Evolutionary conservation across 2,113 vertebrate genomes (phyloP), one percentile per base, ranked within the genome.

Genomic region (Uria aalge): DNA sequence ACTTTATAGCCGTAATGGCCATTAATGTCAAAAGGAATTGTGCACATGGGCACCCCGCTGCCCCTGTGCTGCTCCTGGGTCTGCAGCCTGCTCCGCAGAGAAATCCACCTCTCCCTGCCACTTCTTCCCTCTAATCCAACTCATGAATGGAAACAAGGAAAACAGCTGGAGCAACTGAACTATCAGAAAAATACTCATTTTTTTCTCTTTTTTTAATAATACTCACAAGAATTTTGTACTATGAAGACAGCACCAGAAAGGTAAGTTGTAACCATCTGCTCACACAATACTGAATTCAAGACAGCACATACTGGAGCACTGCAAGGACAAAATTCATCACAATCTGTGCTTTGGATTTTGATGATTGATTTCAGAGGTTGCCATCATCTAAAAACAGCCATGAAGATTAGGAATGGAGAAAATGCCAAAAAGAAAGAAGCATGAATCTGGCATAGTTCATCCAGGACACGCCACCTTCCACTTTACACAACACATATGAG

Each of bases 1-100:
- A 64, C 76, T 87, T 94, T 84, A 53, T 83, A 88, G 90, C 86
- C 24, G 3, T 93, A 92, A 96, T 3, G 13, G 72, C 72, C 88
- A 92, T 93, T 93, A 94, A 78, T 0, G 23, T 88, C 94, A 96
- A 45, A 63, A 83, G 85, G 79, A 96, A 84, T 36, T 78, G 90
- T 72, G 59, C 72, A 84, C 68, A 32, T 5, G 47, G 68, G 79
- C 88, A 85, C 63, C 57, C 62, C 6, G 2, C 38, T 53, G 45
- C 45, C 43, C 20, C 43, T 52, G 11, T 5, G 2, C 38, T 53
- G 45, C 45, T 40, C 20, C 43, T 52, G 11, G 1, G 47, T 14
- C 32, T 76, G 29, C 67, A 68, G 23, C 4, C 75, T 78, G 66
- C 43, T 81, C 60, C 5, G 1, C 66, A 38, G 30, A 69, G n/a